Base-by-base conservation (phyloP, 2,888 invertebrate species). In the Synergus japonicus region DNA sequence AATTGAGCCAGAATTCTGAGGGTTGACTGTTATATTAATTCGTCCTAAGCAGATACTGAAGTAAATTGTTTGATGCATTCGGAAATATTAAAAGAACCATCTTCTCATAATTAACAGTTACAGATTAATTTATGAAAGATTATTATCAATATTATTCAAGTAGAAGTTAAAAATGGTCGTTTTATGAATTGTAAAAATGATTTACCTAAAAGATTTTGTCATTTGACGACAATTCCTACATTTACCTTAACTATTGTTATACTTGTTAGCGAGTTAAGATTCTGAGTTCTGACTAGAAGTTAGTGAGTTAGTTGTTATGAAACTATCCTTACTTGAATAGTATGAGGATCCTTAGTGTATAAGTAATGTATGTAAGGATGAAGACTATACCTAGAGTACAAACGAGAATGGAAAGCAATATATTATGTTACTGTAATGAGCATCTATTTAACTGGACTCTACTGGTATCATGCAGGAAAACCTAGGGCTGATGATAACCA, bases 51-150 rank as follows among this genome's bases (percentile, higher is more conserved):
- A 63, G 29, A 63, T 18, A 29, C 10, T 29, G 13, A 18, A 15
- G 1, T 9, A 9, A 9, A 5, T 66, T 66, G 43, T n/a, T 54
- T n/a, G 15, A 8, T 8, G 8, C 2, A 9, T 54, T n/a, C 9
- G 44, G 44, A 64, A 64, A 64, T 64, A 29, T 64, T 64, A 37
- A 10, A 64, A 37, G 64, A 37, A 37, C 15, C n/a, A 66, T 66
- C 43, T 54, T n/a, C 9, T 8, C 5, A 54, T 54, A 9, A n/a
- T 10, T 66, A 66, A 18, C 43, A 18, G 49, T n/a, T 54, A 3
- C 29, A 29, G 29, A 29, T 29, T 3, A 3, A 29, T 29, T 29
- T 29, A 29, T 29, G 29, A 29, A 29, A 29, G 29, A 29, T 29
- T 29, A 29, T 29, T 29, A 29, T 29, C 29, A 29, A 29, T 29